These are phyloP conservation scores for Salticus scenicus DNA, from an alignment of 2,888 invertebrate species.

Conservation along the genomic window DNA sequence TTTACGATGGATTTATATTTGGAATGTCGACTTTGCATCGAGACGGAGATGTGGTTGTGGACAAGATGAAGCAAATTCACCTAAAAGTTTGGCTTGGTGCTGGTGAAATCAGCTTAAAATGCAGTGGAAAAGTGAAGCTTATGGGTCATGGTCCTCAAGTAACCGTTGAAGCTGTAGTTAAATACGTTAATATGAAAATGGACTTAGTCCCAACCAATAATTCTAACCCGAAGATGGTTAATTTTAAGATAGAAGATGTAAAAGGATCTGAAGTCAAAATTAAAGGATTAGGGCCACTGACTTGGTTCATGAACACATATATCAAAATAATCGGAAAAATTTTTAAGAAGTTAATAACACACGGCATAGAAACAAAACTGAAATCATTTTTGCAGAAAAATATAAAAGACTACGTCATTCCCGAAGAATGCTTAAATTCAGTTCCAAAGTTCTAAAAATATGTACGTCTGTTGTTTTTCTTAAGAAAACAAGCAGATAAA, in stretches of 20 bases:
- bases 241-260: slow-evolving; percentile 61
- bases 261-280: slow-evolving; percentile 57
- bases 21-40: slow-evolving; percentile 53
- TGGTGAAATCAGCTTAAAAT: slow-evolving; percentile 55
- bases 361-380: slow-evolving; percentile 35
- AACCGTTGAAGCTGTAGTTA: slow-evolving; percentile 38
- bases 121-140: slow-evolving; percentile 57
- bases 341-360: slow-evolving; percentile 30
- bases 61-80: slow-evolving; percentile 44
- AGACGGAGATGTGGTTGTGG: slow-evolving; percentile 53
- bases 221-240: slow-evolving; percentile 50
- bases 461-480: no score
- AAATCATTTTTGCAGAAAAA: slow-evolving; percentile 49
- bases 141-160: slow-evolving; percentile 60
- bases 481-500: no score
- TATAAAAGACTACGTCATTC: slow-evolving; percentile 48
- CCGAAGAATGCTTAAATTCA: slow-evolving; percentile 32
- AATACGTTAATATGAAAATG: slow-evolving; percentile 48
- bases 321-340: slow-evolving; percentile 16
- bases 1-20: slow-evolving; percentile 46
- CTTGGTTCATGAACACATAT: slow-evolving; percentile 40
- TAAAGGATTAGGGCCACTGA: slow-evolving; percentile 45
- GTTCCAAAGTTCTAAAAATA: no score
- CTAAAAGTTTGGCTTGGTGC: slow-evolving; percentile 60
- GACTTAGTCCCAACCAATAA: slow-evolving; percentile 48